phyloP scores from a whole-genome alignment of 2,888 invertebrate genomes.

The Notodonta dromedarius region DNA sequence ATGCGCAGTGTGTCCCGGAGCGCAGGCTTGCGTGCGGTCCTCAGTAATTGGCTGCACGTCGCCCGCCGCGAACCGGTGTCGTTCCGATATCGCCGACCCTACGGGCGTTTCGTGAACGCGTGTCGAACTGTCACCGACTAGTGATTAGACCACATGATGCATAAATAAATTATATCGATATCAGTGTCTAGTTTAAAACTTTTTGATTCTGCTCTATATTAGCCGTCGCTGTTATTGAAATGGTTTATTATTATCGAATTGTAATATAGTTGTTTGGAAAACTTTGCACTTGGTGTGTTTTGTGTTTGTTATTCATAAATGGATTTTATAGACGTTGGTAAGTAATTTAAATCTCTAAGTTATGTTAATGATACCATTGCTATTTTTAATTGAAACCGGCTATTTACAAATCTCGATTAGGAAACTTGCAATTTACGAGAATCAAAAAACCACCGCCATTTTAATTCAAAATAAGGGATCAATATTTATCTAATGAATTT shows the following conservation, averaged over 20 bases:
- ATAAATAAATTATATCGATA: slow-evolving; percentile 17
- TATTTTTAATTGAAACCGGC: no score
- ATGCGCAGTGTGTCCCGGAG: slow-evolving; percentile 63
- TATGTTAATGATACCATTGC: no score
- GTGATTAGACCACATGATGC: slow-evolving; percentile 20
- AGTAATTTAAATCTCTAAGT: slow-evolving; percentile 15
- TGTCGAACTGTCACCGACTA: slow-evolving; percentile 34
- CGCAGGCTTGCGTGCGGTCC: slow-evolving; percentile 63
- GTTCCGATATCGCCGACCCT: slow-evolving; percentile 31
- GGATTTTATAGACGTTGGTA: slow-evolving; percentile 34
- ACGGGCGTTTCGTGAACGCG: slow-evolving; percentile 30
- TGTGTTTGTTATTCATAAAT: slow-evolving; percentile 26
- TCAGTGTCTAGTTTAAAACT: slow-evolving; percentile 29
- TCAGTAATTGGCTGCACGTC: slow-evolving; percentile 78
- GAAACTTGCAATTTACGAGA: no score
- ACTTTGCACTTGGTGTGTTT: slow-evolving; percentile 29
- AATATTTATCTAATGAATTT: no score
- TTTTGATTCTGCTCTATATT: slow-evolving; percentile 21
- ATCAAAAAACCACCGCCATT: no score
- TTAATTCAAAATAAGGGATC: no score
- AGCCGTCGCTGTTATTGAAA: no score
- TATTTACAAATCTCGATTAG: no score
- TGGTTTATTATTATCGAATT: neutral
- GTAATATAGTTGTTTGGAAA: slow-evolving; percentile 20
- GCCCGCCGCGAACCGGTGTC: slow-evolving; percentile 49